Conservation (phyloP, 2,797 vertebrate species). For the Melanotaenia trifasciata region DNA sequence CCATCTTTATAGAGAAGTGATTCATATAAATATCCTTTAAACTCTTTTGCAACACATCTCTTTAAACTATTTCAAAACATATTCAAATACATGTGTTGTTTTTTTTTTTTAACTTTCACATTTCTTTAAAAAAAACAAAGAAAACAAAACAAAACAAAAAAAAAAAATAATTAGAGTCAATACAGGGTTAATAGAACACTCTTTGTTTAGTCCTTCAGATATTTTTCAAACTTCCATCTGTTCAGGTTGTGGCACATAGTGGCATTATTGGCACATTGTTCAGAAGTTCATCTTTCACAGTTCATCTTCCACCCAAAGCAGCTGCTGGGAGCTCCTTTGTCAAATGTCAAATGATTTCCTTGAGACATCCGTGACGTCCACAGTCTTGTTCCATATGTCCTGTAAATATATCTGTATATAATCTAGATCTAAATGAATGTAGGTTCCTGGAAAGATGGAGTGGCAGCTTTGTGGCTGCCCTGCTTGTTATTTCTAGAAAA, state of each 20-base stretch:
- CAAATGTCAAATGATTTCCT: constrained; percentile 65
- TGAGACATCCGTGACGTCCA: constrained; percentile 64
- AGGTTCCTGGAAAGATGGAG: constrained; percentile 81
- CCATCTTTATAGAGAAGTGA: constrained; percentile 68
- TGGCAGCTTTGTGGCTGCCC: constrained; percentile 83
- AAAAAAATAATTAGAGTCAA: constrained; percentile 67
- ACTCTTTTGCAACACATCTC: constrained; percentile 79
- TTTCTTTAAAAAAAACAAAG: constrained; percentile 80
- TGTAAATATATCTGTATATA: constrained; percentile 79
- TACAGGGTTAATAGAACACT: constrained; percentile 81
- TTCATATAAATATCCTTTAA: constrained; percentile 83
- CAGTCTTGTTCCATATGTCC: constrained; percentile 72
- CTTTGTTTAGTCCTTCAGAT: constrained; percentile 78
- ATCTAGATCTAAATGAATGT: constrained; percentile 78
- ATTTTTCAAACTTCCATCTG: constrained; percentile 79
- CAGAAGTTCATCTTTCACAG: constrained; percentile 90
- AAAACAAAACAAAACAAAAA: constrained; percentile 37
- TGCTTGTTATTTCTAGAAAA: constrained; percentile 92
- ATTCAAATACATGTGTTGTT: constrained; percentile 79
- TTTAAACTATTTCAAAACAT: constrained; percentile 82
- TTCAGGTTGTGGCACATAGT: constrained; percentile 97
- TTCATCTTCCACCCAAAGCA: constrained; percentile 77
- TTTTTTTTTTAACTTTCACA: constrained; percentile 62
- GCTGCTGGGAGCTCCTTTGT: constrained; percentile 70
- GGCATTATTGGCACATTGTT: constrained; percentile 99